Conservation (phyloP, 2,888 invertebrate species). For the Agonopterix heracliana region DNA sequence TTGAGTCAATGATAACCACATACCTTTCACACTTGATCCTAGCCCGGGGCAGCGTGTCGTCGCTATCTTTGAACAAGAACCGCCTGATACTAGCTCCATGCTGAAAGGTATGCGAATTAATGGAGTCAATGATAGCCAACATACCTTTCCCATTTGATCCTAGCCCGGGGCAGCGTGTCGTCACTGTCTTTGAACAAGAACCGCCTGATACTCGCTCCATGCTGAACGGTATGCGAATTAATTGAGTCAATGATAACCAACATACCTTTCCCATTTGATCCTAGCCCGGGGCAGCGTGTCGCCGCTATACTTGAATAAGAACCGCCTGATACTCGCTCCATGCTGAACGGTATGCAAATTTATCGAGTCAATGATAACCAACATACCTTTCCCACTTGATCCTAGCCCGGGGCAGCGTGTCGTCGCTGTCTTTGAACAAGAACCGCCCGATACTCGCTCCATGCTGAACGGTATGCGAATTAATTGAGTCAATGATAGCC, state of each 20-base stretch:
- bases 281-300: conserved; percentile 79
- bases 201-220: no score
- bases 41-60: conserved; percentile 79
- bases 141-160: no score
- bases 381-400: conserved; percentile 75
- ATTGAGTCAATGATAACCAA: no score
- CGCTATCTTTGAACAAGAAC: conserved; percentile 86
- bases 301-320: conserved; percentile 86
- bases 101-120: conserved; percentile 73
- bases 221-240: conserved; percentile 73
- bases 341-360: no score
- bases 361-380: no score
- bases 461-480: conserved; percentile 79
- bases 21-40: conserved; percentile 77
- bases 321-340: no score
- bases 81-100: conserved; percentile 81
- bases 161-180: no score
- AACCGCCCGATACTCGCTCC: no score
- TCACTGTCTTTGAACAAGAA: no score
- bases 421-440: conserved; percentile 85
- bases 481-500: no score
- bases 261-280: conserved; percentile 62
- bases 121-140: no score
- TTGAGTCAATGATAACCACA: background rate
- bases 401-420: conserved; percentile 78